These are phyloP conservation scores for Metalampra italica DNA, from an alignment of 2,888 invertebrate species.

Conservation along the genomic window DNA sequence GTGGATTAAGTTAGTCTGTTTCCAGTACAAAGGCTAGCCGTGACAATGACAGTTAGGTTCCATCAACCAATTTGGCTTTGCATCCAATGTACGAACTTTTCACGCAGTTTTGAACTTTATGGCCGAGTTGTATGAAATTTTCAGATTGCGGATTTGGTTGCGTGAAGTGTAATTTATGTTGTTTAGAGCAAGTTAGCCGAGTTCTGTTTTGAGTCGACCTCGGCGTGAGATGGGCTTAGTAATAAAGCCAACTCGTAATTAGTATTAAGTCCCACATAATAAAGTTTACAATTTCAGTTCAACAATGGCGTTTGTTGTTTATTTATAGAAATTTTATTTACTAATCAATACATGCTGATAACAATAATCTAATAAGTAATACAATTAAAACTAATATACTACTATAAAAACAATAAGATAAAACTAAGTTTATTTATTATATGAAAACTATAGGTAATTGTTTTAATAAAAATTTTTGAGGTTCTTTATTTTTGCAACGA, in stretches of 20 bases:
- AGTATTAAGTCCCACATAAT: constrained; percentile 42
- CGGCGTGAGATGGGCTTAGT: constrained; percentile 45
- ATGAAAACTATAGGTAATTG: no score
- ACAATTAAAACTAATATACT: no score
- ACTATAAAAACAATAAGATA: no score
- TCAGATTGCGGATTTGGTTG: background rate
- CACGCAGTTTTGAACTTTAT: constrained; percentile 18
- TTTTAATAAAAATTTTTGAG: no score
- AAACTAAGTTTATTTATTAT: no score
- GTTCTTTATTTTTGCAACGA: no score
- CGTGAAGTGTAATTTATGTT: constrained; percentile 14
- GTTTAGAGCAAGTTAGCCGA: constrained; percentile 37
- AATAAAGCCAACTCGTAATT: constrained; percentile 39
- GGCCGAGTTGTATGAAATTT: constrained; percentile 5
- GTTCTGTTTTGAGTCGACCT: constrained; percentile 49
- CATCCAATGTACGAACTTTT: constrained; percentile 13
- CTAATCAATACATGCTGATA: no score
- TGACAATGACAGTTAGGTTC: constrained; percentile 59
- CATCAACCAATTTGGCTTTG: constrained; percentile 24
- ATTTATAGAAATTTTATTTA: no score
- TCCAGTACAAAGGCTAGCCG: constrained; percentile 47
- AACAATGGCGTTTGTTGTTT: background rate
- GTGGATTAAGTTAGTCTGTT: constrained; percentile 48
- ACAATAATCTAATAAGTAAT: no score
- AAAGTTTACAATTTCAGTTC: constrained; percentile 36